These are phyloP conservation scores for Hipposideros larvatus DNA, from an alignment of 2,797 vertebrate species.

Conservation along the genomic window DNA sequence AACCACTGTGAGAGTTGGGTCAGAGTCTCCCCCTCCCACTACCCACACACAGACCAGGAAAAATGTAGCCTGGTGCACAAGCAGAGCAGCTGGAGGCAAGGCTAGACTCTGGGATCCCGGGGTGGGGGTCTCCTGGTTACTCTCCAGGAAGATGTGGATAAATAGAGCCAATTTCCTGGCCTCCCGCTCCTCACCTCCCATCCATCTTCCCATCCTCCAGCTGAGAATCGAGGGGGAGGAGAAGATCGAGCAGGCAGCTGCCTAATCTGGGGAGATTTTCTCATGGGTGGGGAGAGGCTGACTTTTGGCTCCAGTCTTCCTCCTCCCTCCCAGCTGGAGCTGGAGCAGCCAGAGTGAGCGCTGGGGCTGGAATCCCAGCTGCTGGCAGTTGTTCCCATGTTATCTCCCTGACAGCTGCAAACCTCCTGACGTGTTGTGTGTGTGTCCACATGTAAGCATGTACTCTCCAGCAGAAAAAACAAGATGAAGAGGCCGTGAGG, in stretches of 20 bases:
- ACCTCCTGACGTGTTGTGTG: constrained; percentile 67
- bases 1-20: background rate
- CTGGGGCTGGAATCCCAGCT: constrained; percentile 70
- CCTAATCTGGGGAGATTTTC: constrained; percentile 78
- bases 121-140: background rate
- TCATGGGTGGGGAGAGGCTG: constrained; percentile 61
- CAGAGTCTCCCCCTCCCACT: background rate
- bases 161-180: constrained; percentile 63
- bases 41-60: background rate
- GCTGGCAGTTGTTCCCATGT: constrained; percentile 63
- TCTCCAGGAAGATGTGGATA: constrained; percentile 55
- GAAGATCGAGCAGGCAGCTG: constrained; percentile 64
- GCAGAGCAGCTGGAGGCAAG: constrained; percentile 53
- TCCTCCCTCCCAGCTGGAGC: constrained; percentile 74
- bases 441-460: background rate
- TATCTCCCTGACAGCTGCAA: constrained; percentile 81
- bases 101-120: background rate
- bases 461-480: background rate
- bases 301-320: constrained; percentile 47
- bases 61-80: background rate
- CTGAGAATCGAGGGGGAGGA: constrained; percentile 12
- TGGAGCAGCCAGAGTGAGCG: constrained; percentile 16
- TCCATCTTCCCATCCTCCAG: constrained; percentile 68
- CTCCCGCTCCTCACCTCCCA: background rate
- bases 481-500: background rate